A percentile compares a stretch with the other conserved stretches of the same genome.
Conservation (phyloP, 2,888 invertebrate species). For the Cetonia aurata region DNA sequence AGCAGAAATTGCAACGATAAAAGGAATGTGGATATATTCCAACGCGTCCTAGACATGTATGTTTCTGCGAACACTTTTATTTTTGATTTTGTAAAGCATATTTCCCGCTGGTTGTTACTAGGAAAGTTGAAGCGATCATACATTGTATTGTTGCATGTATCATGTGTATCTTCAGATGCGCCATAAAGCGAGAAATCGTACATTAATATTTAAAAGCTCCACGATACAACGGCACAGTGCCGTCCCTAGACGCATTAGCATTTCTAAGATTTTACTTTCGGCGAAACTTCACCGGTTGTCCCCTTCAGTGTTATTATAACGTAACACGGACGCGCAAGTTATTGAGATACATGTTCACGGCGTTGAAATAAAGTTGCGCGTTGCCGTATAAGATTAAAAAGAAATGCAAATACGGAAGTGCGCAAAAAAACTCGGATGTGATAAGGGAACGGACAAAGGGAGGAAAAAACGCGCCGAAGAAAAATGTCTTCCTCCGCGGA, state of each 20-base stretch:
- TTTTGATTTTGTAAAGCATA: neutral
- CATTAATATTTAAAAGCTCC: conserved; percentile 14
- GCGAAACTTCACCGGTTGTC: conserved; percentile 4
- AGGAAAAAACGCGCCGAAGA: conserved; percentile 33
- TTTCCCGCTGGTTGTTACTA: neutral
- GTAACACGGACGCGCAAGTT: conserved; percentile 20
- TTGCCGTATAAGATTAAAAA: conserved; percentile 34
- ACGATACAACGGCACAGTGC: neutral
- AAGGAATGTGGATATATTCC: too few species aligned
- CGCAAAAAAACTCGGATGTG: conserved; percentile 36
- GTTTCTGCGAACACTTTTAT: too few species aligned
- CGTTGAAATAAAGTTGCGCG: conserved; percentile 34
- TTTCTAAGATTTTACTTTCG: conserved; percentile 33
- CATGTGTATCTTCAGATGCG: neutral
- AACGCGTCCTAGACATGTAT: too few species aligned
- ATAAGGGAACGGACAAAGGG: conserved; percentile 29
- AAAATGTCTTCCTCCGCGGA: conserved; percentile 32
- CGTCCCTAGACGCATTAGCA: conserved; percentile 11
- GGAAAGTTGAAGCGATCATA: neutral
- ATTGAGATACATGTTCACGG: conserved; percentile 37
- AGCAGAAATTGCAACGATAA: too few species aligned
- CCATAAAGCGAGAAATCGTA: conserved; percentile 3
- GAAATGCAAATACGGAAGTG: conserved; percentile 35
- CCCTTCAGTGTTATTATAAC: conserved; percentile 18
- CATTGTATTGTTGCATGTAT: conserved; percentile 3